Base-by-base conservation (phyloP, 2,888 invertebrate genomes). In the Drosophila paramelanica region DNA sequence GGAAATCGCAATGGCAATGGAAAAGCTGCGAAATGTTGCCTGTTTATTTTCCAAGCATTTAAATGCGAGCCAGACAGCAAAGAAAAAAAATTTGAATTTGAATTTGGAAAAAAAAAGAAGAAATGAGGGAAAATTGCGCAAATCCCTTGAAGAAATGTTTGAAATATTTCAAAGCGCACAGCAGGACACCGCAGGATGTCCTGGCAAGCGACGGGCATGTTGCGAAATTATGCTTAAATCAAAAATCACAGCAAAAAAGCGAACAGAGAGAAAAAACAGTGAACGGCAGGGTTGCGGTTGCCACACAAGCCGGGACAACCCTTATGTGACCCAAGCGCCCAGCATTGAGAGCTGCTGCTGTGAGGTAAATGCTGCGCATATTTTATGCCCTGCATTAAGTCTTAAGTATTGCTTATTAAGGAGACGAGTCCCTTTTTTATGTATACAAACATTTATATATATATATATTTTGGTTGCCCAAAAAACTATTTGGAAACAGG, bases 151-250 rank as follows among this genome's bases (percentile, higher is more conserved):
- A 86, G 81, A 86, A 86, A 83, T 83, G 87, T 81, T 84, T 81
- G 84, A 84, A 83, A 83, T 84, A 77, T 81, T 83, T 87, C 82
- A 85, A 73, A 75, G 69, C 73, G 67, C 70, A 68, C 75, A 69
- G 75, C 67, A 50, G 60, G 60, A 60, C 25, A 13, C 27, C 13
- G 36, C 36, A 57, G 66, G 59, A 56, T 47, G 57, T 50, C 57
- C 58, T 41, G 36, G 36, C 45, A 56, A 50, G 55, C 57, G 41
- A 13, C 56, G 56, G 57, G 60, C 71, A 80, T 73, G 70, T 70
- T 77, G 88, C 86, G 66, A 83, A 85, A 88, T 88, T 83, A 88
- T 85, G 79, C 88, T 85, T 85, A 88, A 85, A 85, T 88, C 85
- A 85, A 85, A 85, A 88, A 88, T 88, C 85, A 85, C 73, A 77